phyloP scores from a whole-genome alignment of 2,888 invertebrate species.

The Zeuzera pyrina region DNA sequence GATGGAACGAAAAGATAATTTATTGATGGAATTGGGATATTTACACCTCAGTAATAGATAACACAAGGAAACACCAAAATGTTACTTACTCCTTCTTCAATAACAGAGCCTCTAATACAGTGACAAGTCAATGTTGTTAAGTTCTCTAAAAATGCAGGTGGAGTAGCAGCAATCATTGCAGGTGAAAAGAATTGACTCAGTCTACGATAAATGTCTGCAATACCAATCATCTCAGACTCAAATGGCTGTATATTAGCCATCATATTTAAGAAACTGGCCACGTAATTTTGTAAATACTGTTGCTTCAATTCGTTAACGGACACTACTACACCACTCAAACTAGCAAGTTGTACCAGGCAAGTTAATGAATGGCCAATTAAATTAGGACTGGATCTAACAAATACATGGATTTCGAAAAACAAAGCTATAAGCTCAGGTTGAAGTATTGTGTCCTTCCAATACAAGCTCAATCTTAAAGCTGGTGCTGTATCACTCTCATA shows the following conservation, averaged over 20 bases:
- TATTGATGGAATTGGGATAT: too few species aligned
- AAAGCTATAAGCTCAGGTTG: slow-evolving; percentile 82
- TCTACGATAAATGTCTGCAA: slow-evolving; percentile 59
- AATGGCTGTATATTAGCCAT: slow-evolving; percentile 55
- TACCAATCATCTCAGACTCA: slow-evolving; percentile 57
- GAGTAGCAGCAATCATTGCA: slow-evolving; percentile 49
- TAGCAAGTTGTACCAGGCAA: slow-evolving; percentile 84
- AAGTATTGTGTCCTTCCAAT: slow-evolving; percentile 85
- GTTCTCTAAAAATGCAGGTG: slow-evolving; percentile 54
- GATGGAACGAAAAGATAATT: too few species aligned
- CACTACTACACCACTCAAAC: slow-evolving; percentile 54
- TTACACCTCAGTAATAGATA: neutral
- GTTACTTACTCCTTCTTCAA: slow-evolving; percentile 59
- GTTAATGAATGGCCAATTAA: slow-evolving; percentile 84
- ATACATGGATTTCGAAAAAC: slow-evolving; percentile 88
- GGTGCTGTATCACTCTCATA: slow-evolving; percentile 78
- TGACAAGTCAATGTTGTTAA: slow-evolving; percentile 56
- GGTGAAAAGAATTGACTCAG: slow-evolving; percentile 60
- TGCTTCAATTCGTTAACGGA: slow-evolving; percentile 44
- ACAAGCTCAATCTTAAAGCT: slow-evolving; percentile 75
- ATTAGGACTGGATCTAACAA: slow-evolving; percentile 82
- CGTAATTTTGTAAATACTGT: slow-evolving; percentile 61
- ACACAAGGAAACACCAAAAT: slow-evolving; percentile 5
- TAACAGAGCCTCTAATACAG: slow-evolving; percentile 54
- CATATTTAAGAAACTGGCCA: slow-evolving; percentile 57